Evolutionary conservation across 2,888 invertebrate genomes (phyloP).

Genomic region (Eulithis testata): DNA sequence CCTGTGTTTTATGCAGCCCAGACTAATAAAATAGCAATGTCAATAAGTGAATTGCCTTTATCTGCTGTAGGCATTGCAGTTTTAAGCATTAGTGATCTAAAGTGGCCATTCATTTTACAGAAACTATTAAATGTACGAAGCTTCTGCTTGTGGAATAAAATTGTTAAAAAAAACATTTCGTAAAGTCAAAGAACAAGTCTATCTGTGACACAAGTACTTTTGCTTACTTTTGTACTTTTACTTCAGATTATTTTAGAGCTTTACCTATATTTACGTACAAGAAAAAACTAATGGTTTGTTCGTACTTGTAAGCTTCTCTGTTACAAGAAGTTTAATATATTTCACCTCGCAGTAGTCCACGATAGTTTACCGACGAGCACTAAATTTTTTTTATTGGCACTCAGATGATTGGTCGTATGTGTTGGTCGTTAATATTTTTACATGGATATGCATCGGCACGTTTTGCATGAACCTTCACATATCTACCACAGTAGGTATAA

Average conservation of each 20-base stretch:
- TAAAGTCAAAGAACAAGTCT: too few species aligned
- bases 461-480: slow-evolving; percentile 51
- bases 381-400: slow-evolving; percentile 56
- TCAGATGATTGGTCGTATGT: slow-evolving; percentile 62
- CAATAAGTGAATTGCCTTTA: not conserved
- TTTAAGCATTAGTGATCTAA: not conserved
- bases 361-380: slow-evolving; percentile 24
- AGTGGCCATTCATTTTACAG: not conserved
- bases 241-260: too few species aligned
- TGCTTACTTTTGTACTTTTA: too few species aligned
- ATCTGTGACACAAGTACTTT: too few species aligned
- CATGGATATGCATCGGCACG: slow-evolving; percentile 66
- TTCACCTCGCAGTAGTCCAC: not conserved
- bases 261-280: too few species aligned
- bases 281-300: too few species aligned
- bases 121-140: too few species aligned
- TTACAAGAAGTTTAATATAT: not conserved
- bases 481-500: slow-evolving; percentile 49
- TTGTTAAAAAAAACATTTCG: too few species aligned
- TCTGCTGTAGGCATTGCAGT: slow-evolving; percentile 2
- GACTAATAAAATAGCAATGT: slow-evolving; percentile 7
- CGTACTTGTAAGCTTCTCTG: too few species aligned
- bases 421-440: slow-evolving; percentile 53
- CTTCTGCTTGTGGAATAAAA: too few species aligned
- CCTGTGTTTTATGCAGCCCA: slow-evolving; percentile 7